These are phyloP conservation scores for Littorina saxatilis DNA, from an alignment of 1,140 invertebrate species.

Conservation along the genomic window DNA sequence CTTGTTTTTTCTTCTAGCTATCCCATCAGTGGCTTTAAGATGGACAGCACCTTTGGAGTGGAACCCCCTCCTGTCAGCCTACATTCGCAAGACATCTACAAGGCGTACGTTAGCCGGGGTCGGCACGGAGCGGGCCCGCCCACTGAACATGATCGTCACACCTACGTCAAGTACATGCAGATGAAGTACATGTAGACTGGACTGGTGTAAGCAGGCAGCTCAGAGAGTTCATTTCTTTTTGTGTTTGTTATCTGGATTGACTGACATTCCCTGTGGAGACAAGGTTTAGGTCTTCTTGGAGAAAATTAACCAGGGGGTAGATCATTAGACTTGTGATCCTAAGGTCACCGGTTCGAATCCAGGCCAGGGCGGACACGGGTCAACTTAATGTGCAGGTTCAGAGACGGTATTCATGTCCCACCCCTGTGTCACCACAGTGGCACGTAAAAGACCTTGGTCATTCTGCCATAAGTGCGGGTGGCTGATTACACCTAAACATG, in stretches of 20 bases:
- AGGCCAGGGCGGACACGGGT: no score
- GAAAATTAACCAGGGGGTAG: no score
- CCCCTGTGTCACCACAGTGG: no score
- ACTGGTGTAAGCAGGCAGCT: constrained; percentile 27
- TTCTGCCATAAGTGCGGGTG: no score
- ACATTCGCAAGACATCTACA: constrained; percentile 81
- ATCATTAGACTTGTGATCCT: no score
- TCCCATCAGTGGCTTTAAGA: constrained; percentile 75
- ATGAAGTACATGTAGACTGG: constrained; percentile 42
- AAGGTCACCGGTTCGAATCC: no score
- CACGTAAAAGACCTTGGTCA: no score
- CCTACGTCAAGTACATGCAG: constrained; percentile 51
- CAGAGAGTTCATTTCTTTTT: not conserved
- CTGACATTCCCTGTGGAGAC: not conserved
- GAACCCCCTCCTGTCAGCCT: constrained; percentile 81
- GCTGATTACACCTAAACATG: no score
- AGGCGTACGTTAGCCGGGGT: constrained; percentile 80
- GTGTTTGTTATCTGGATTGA: not conserved
- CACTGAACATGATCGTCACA: constrained; percentile 40
- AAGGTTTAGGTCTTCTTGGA: no score
- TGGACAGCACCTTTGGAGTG: constrained; percentile 77
- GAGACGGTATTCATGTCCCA: no score
- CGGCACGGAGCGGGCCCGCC: constrained; percentile 70
- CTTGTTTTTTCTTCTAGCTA: no score
- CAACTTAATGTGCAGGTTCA: no score